Base-by-base conservation (phyloP, 2,113 vertebrate species). In the Ciconia boyciana region DNA sequence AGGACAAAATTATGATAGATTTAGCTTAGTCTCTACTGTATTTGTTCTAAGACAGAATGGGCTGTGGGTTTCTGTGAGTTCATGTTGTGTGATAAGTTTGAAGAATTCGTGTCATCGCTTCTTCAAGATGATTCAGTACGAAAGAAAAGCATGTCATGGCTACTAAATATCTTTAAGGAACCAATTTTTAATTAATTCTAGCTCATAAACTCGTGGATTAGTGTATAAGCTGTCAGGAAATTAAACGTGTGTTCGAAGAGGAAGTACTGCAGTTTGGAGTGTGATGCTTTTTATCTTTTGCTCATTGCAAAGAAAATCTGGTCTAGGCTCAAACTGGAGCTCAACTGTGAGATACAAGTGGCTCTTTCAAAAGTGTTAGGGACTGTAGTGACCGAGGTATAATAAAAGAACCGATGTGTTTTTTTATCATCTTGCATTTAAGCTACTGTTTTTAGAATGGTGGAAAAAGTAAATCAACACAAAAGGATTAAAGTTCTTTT, bases 21-120 rank as follows among this genome's bases (percentile, higher is more conserved):
- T 81, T 79, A 39, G 2, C 18, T 87, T 65, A 28, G 5, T 41
- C 9, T 93, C 31, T 85, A 9, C 34, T 44, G 6, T 62, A 22
- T 79, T 91, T 84, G 10, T 68, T 60, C 14, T 41, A 61, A 41
- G 41, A 20, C 20, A 62, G 60, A 46, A 46, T 41, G 43, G 12
- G 16, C 34, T 62, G 7, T 69, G 29, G 21, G 48, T 75, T 93
- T 80, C 49, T 34, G 1, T 71, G 71, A 72, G 62, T 61, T 96
- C 20, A 39, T 0, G 0, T 14, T 48, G 19, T 58, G n/a, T 2
- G 4, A 0, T 2, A n/a, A 4, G 1, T 77, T 80, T 90, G 49
- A 94, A 70, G 66, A 83, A 76, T 74, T 85, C 74, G 25, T 69
- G 17, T 61, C 48, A 44, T 61, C 1, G 0, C 62, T 80, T 62